Evolutionary conservation across 2,888 invertebrate genomes (phyloP).

Genomic region (Patella pellucida): DNA sequence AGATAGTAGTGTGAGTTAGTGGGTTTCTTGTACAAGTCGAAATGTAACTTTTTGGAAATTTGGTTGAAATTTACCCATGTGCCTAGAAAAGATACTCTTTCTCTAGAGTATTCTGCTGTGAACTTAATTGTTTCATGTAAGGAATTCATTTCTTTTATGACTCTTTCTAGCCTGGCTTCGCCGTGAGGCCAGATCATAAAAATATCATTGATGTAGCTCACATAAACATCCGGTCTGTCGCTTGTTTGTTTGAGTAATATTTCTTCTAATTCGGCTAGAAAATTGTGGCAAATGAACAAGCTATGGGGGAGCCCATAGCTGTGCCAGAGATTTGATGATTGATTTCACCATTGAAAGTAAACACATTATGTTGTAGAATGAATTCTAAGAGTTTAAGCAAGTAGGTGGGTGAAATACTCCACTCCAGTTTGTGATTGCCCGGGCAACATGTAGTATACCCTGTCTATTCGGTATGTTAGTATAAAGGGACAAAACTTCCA

Average conservation of each 20-base stretch:
- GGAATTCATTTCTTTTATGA: neutral
- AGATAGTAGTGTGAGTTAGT: neutral
- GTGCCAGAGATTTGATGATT: neutral
- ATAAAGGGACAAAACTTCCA: neutral
- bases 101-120: neutral
- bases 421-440: neutral
- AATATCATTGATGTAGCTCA: neutral
- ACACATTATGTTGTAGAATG: neutral
- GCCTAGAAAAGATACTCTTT: neutral
- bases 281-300: neutral
- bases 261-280: conserved; percentile 4
- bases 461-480: neutral
- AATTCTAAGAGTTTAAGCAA: neutral
- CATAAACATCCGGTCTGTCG: neutral
- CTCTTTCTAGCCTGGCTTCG: neutral
- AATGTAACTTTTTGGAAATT: neutral
- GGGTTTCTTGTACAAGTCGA: neutral
- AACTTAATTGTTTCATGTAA: neutral
- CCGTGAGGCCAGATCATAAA: conserved; percentile 4
- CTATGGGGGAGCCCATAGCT: neutral
- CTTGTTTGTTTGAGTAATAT: neutral
- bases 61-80: neutral
- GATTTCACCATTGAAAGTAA: neutral
- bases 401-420: neutral
- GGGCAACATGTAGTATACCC: neutral